phyloP scores from a whole-genome alignment of 2,797 vertebrate species.

The Diglossa cyanea region DNA sequence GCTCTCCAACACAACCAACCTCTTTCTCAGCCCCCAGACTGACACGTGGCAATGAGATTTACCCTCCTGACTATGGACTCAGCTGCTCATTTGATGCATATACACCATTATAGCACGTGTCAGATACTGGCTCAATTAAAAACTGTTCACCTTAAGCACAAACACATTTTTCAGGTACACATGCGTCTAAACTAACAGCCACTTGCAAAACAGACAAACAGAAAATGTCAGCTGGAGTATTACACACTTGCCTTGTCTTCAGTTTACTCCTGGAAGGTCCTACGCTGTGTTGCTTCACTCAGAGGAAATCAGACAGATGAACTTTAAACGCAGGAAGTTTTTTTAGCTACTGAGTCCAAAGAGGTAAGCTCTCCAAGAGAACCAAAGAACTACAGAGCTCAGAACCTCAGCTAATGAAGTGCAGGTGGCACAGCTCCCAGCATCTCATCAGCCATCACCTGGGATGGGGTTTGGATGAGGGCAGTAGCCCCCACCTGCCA shows the following conservation, averaged over 20 bases:
- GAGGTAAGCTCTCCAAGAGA: background rate
- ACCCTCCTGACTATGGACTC: background rate
- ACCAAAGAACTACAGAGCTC: background rate
- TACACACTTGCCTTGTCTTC: background rate
- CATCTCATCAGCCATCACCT: background rate
- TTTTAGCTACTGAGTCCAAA: background rate
- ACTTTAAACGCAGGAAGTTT: background rate
- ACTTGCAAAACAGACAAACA: background rate
- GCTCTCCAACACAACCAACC: background rate
- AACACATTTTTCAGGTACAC: background rate
- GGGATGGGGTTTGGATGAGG: background rate
- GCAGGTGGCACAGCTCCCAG: background rate
- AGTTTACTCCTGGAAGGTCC: background rate
- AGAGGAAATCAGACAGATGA: background rate
- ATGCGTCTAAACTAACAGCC: background rate
- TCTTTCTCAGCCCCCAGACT: background rate
- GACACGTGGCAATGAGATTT: background rate
- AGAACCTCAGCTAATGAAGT: background rate
- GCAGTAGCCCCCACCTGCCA: background rate
- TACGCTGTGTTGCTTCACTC: fast-evolving
- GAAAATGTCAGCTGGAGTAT: background rate
- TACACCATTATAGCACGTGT: background rate
- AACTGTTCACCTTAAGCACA: background rate
- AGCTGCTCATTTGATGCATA: background rate
- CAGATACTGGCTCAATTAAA: background rate